A percentile compares a stretch with the other conserved stretches of the same genome.
phyloP scores from a whole-genome alignment of 2,888 invertebrate species.

The Amiota minor region DNA sequence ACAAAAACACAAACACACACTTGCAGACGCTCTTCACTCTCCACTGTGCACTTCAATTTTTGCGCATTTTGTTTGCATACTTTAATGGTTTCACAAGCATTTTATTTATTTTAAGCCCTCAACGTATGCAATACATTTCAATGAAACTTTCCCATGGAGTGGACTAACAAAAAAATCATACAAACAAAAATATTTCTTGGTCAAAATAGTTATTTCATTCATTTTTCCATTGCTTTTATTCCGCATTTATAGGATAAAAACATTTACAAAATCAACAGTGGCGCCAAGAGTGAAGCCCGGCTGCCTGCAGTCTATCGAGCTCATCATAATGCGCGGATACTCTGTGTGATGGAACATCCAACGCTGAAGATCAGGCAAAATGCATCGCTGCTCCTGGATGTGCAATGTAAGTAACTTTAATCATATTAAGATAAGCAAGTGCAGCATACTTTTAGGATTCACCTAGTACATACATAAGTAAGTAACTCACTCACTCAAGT shows the following conservation, averaged over 20 bases:
- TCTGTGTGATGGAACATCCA: constrained; percentile 85
- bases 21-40: background rate
- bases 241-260: constrained; percentile 58
- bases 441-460: constrained; percentile 23
- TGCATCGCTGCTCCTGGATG: constrained; percentile 73
- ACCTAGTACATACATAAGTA: background rate
- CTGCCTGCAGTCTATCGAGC: constrained; percentile 85
- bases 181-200: background rate
- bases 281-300: constrained; percentile 79
- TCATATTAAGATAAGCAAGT: background rate
- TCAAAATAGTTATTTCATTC: constrained; percentile 12
- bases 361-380: constrained; percentile 73
- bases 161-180: background rate
- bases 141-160: background rate
- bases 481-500: constrained; percentile 8
- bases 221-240: constrained; percentile 3
- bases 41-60: background rate
- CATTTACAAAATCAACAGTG: constrained; percentile 73
- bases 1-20: background rate
- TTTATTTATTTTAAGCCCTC: constrained; percentile 11
- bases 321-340: constrained; percentile 89
- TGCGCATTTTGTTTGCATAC: constrained; percentile 27
- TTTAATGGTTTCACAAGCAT: constrained; percentile 35
- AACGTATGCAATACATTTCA: constrained; percentile 30
- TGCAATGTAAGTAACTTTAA: constrained; percentile 71